Evolutionary conservation across 2,113 vertebrate genomes (phyloP).

Genomic region (Pteruthius melanotis): DNA sequence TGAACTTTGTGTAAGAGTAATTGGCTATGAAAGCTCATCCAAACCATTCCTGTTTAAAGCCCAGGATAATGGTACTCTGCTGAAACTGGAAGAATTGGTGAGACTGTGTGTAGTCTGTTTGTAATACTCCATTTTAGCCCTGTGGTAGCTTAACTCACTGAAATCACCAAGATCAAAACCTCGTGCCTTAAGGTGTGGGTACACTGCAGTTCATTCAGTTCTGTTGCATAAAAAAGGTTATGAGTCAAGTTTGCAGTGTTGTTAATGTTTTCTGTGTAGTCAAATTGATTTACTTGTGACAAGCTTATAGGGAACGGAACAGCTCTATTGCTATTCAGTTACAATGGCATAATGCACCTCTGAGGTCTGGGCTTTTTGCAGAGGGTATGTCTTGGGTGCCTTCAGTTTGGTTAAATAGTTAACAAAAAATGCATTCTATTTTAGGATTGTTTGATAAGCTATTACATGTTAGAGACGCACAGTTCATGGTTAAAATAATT

Average conservation of each 20-base stretch:
- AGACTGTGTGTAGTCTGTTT: background rate
- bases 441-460: background rate
- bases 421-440: background rate
- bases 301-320: background rate
- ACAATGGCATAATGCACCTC: background rate
- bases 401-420: background rate
- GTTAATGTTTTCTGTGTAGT: background rate
- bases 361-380: background rate
- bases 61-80: conserved; percentile 90
- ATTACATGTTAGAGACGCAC: background rate
- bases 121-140: background rate
- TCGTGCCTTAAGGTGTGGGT: background rate
- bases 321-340: background rate
- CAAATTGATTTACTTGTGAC: background rate
- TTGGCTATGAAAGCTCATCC: conserved; percentile 81
- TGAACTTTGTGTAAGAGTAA: conserved; percentile 85
- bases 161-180: background rate
- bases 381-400: background rate
- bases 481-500: background rate
- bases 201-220: background rate
- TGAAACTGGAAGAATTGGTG: conserved; percentile 85
- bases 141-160: background rate
- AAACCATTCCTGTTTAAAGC: conserved; percentile 84
- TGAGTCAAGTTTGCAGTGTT: background rate
- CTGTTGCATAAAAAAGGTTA: background rate